These are phyloP conservation scores for Plutella xylostella DNA, from an alignment of 2,888 invertebrate species.

Conservation along the genomic window DNA sequence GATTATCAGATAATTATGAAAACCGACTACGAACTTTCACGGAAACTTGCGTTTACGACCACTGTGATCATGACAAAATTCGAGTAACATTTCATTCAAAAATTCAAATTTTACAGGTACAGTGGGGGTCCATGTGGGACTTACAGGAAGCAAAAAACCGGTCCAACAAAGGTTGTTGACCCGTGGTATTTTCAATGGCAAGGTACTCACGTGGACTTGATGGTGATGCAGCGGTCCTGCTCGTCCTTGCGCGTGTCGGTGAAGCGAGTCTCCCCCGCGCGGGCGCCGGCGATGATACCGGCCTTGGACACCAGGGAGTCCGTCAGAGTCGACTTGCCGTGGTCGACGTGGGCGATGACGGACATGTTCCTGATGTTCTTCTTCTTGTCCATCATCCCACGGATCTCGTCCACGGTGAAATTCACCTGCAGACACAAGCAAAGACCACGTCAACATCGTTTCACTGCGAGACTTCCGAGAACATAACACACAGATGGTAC, in stretches of 20 bases:
- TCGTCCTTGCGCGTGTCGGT: constrained; percentile 99
- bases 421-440: constrained; percentile 86
- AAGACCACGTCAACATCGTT: constrained; percentile 39
- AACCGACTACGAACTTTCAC: too few relatives aligned
- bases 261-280: constrained; percentile 99
- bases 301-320: constrained; percentile 99
- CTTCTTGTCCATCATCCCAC: constrained; percentile 99
- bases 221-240: constrained; percentile 99
- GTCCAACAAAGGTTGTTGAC: constrained; percentile 23
- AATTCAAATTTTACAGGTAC: too few relatives aligned
- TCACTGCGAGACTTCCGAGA: constrained; percentile 21
- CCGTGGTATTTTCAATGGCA: constrained; percentile 5
- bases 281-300: constrained; percentile 98
- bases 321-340: constrained; percentile 99
- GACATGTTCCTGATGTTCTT: constrained; percentile 99
- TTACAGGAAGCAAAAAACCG: not conserved
- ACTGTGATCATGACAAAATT: too few relatives aligned
- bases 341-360: constrained; percentile 99
- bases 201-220: constrained; percentile 96
- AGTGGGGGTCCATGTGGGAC: constrained; percentile 1
- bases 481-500: constrained; percentile 30
- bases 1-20: too few relatives aligned
- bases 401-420: constrained; percentile 99
- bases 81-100: too few relatives aligned
- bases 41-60: too few relatives aligned